A percentile compares a stretch with the other conserved stretches of the same genome.
These are phyloP conservation scores for Agonopterix arenella DNA, from an alignment of 2,888 invertebrate genomes.

Conservation along the genomic window DNA sequence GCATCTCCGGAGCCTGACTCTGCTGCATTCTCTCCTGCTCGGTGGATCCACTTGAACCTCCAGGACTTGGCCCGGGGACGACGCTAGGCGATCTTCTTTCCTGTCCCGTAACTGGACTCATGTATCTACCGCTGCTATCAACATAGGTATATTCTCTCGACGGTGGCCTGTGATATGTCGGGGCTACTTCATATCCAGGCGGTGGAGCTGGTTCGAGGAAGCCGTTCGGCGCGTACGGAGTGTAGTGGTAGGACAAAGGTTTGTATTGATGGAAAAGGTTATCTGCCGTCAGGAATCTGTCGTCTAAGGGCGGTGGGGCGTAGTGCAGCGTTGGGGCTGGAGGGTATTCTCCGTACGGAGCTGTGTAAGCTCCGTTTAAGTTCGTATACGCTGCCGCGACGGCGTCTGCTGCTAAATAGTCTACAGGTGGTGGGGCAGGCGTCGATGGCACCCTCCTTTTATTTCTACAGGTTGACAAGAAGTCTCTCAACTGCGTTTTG, in stretches of 20 bases:
- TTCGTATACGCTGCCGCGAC: constrained; percentile 89
- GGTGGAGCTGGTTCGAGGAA: constrained; percentile 87
- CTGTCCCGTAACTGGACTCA: constrained; percentile 79
- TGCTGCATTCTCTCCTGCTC: constrained; percentile 62
- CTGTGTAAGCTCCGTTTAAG: constrained; percentile 86
- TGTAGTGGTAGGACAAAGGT: constrained; percentile 88
- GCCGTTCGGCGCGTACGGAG: constrained; percentile 87
- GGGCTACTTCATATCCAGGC: constrained; percentile 74
- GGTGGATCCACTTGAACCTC: constrained; percentile 59
- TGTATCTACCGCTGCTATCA: constrained; percentile 73
- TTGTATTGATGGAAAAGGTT: constrained; percentile 94
- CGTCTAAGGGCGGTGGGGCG: constrained; percentile 78
- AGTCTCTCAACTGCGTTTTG: constrained; percentile 95
- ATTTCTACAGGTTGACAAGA: constrained; percentile 92
- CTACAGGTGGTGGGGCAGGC: constrained; percentile 80
- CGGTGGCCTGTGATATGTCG: constrained; percentile 80
- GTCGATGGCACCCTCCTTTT: constrained; percentile 81
- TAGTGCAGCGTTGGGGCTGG: constrained; percentile 83
- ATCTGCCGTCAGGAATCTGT: constrained; percentile 87
- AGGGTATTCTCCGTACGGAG: constrained; percentile 85
- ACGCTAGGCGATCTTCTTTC: constrained; percentile 80
- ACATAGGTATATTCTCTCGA: constrained; percentile 77
- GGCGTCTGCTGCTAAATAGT: constrained; percentile 82
- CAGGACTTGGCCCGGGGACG: constrained; percentile 67
- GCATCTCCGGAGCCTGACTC: constrained; percentile 73